Percentiles rank a stretch among this genome's conserved stretches.
Evolutionary conservation across 2,797 vertebrate species (phyloP).

Genomic region (Carcharodon carcharias): DNA sequence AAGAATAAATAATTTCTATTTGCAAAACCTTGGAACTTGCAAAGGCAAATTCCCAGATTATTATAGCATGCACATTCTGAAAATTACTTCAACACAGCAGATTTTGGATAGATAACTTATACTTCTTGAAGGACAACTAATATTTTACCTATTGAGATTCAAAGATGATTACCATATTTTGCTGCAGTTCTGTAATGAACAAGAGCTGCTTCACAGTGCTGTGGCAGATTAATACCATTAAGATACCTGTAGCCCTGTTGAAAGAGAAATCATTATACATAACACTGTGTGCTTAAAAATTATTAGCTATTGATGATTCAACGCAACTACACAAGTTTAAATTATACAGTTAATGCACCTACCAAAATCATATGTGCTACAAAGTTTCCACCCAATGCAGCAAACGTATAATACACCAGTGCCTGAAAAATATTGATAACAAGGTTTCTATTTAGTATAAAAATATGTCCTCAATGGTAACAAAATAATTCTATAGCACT

Average conservation of each 20-base stretch:
- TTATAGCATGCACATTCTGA: background rate
- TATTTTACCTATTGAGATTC: background rate
- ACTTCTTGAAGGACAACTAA: background rate
- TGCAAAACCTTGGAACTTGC: background rate
- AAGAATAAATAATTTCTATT: background rate
- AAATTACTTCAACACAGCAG: background rate
- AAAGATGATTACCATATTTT: slow-evolving; percentile 48
- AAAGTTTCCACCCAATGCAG: slow-evolving; percentile 53
- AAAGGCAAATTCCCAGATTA: background rate
- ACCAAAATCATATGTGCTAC: slow-evolving; percentile 56
- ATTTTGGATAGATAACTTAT: background rate
- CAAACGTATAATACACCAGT: slow-evolving; percentile 54
- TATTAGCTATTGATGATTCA: slow-evolving; percentile 14
- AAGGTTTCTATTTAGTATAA: background rate
- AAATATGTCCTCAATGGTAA: background rate
- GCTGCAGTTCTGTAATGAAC: slow-evolving; percentile 53
- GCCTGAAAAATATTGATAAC: slow-evolving; percentile 45
- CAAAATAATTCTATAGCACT: background rate
- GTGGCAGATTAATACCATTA: slow-evolving; percentile 54
- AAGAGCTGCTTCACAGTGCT: slow-evolving; percentile 53
- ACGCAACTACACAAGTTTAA: slow-evolving; percentile 39
- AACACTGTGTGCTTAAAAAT: background rate
- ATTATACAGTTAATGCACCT: slow-evolving; percentile 43
- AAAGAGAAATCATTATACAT: slow-evolving; percentile 41
- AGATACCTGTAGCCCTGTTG: slow-evolving; percentile 52